Conservation (phyloP, 2,797 vertebrate species). For the Pachyuromys duprasi region DNA sequence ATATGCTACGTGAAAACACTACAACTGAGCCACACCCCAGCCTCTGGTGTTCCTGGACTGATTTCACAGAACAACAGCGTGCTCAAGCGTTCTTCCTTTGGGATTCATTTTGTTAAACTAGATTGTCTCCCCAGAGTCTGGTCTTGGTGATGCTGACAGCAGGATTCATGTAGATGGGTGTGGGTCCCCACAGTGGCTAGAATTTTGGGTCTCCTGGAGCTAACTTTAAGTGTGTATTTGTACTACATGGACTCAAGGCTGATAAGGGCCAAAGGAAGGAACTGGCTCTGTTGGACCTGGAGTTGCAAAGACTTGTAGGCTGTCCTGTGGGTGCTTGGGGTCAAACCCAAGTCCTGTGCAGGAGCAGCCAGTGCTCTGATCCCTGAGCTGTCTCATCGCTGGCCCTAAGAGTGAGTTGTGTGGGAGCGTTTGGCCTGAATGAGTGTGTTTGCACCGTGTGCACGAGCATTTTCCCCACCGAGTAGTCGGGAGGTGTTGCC, state of each 20-base stretch:
- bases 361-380: not conserved
- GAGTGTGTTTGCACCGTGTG: too few species aligned
- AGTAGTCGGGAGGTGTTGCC: not conserved
- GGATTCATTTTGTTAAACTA: not conserved
- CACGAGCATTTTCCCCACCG: not conserved
- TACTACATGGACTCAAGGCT: not conserved
- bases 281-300: not conserved
- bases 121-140: not conserved
- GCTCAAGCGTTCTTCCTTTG: not conserved
- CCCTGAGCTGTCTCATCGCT: too few species aligned
- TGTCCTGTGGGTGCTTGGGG: not conserved
- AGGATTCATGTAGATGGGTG: too few species aligned
- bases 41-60: not conserved
- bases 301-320: not conserved
- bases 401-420: not conserved
- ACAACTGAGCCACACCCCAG: too few species aligned
- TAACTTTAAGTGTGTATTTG: too few species aligned
- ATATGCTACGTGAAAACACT: not conserved
- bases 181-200: not conserved
- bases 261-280: too few species aligned
- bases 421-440: not conserved
- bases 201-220: not conserved
- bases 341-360: not conserved
- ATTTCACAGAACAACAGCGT: not conserved
- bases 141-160: not conserved